phyloP scores from a whole-genome alignment of 2,113 vertebrate genomes.

The Hippolais icterina region DNA sequence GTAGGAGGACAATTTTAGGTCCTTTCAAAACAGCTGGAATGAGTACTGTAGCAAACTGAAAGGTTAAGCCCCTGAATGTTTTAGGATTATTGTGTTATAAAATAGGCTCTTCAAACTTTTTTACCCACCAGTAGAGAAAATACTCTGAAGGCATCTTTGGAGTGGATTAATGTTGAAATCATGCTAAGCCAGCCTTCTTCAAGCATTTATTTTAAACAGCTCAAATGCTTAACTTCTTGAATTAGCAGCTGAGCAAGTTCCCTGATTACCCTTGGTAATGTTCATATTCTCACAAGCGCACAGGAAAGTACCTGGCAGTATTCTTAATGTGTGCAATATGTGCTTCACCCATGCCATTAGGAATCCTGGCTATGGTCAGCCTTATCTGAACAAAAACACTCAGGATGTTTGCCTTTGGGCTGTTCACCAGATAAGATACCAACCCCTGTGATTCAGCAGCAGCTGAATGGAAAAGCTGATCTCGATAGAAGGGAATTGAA shows the following conservation, averaged over 20 bases:
- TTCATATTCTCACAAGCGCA: not conserved
- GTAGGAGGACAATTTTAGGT: not conserved
- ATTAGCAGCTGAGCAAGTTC: not conserved
- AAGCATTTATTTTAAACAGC: conserved; percentile 5
- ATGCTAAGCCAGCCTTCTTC: not conserved
- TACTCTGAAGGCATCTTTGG: not conserved
- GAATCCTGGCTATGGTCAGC: not conserved
- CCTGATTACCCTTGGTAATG: not conserved
- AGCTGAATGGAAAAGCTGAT: not conserved
- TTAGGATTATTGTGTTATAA: not conserved
- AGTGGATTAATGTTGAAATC: conserved; percentile 37
- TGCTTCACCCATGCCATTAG: not conserved
- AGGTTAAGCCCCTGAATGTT: not conserved
- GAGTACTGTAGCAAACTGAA: not conserved
- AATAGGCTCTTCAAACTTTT: not conserved
- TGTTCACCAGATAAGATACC: not conserved
- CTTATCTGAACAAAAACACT: not conserved
- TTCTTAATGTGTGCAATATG: not conserved
- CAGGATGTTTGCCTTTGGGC: conserved; percentile 6
- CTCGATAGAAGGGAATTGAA: fast-evolving
- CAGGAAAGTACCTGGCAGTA: not conserved
- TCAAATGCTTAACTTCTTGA: conserved; percentile 18
- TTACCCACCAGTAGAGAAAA: not conserved
- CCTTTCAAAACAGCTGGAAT: not conserved
- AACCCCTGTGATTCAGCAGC: not conserved